These are phyloP conservation scores for Pseudachorutes palmiensis DNA, from an alignment of 1,140 invertebrate species.

Conservation along the genomic window DNA sequence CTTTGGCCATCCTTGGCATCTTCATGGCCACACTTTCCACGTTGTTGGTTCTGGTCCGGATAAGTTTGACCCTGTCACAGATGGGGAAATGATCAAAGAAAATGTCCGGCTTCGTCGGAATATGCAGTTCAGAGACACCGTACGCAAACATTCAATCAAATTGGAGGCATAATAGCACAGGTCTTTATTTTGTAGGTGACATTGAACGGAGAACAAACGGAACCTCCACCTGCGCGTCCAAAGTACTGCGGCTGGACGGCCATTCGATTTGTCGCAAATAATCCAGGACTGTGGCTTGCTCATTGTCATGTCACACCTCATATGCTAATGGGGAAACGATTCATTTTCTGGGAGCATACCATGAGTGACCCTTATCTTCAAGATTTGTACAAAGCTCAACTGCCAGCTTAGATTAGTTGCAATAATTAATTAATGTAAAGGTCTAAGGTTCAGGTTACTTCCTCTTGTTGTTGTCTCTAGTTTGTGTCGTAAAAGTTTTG, in stretches of 20 bases:
- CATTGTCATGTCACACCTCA: constrained; percentile 24
- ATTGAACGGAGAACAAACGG: constrained; percentile 9
- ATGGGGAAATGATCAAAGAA: constrained; percentile 12
- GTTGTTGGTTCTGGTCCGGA: constrained; percentile 27
- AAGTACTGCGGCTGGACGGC: constrained; percentile 21
- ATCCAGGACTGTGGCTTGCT: constrained; percentile 19
- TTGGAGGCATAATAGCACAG: too few species aligned
- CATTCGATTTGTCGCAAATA: constrained; percentile 21
- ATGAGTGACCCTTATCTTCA: constrained; percentile 3
- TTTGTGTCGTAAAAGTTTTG: background rate
- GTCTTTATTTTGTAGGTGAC: too few species aligned
- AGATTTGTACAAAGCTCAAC: background rate
- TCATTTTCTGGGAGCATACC: constrained; percentile 20
- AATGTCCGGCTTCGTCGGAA: constrained; percentile 8
- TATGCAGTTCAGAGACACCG: constrained; percentile 3
- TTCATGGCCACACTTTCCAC: constrained; percentile 27
- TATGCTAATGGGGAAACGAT: constrained; percentile 24
- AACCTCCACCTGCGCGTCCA: background rate
- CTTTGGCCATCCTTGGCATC: constrained; percentile 28
- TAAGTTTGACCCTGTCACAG: constrained; percentile 14
- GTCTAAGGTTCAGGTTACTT: background rate
- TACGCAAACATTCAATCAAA: too few species aligned
- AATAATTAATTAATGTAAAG: too few species aligned
- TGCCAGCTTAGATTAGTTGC: background rate
- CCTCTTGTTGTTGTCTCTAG: background rate